Conservation (phyloP, 2,888 invertebrate species). For the Drosophila bunnanda region DNA sequence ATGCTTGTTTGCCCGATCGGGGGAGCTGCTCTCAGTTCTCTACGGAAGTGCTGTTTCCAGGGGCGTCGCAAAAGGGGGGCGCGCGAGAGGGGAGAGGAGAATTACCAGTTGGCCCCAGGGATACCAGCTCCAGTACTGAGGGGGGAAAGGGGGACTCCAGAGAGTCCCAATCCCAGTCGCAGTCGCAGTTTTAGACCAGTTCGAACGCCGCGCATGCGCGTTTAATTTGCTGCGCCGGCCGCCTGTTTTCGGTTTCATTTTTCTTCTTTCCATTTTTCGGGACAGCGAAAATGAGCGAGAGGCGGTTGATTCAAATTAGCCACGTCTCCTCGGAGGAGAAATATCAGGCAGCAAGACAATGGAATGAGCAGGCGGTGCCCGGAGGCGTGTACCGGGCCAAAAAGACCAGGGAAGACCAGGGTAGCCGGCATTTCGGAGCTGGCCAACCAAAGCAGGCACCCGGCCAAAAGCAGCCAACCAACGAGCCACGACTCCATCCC, state of each 20-base stretch:
- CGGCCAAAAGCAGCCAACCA: slow-evolving; percentile 31
- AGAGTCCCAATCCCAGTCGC: neutral
- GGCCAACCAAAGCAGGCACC: slow-evolving; percentile 43
- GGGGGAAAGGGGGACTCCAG: neutral
- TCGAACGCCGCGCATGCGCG: slow-evolving; percentile 72
- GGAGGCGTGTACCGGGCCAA: slow-evolving; percentile 74
- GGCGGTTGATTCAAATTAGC: slow-evolving; percentile 81
- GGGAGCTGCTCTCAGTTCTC: slow-evolving; percentile 34
- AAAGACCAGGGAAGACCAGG: slow-evolving; percentile 21
- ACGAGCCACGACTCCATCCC: slow-evolving; percentile 25
- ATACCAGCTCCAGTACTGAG: slow-evolving; percentile 8
- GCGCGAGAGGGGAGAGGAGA: no score
- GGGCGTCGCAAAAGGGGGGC: slow-evolving; percentile 27
- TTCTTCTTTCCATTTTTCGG: slow-evolving; percentile 52
- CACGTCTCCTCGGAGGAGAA: slow-evolving; percentile 68
- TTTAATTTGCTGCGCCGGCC: slow-evolving; percentile 65
- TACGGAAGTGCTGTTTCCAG: slow-evolving; percentile 69
- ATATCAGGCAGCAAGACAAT: slow-evolving; percentile 77
- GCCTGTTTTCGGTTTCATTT: slow-evolving; percentile 52
- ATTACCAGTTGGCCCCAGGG: slow-evolving; percentile 31
- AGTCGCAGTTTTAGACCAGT: slow-evolving; percentile 15
- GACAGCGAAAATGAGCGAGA: slow-evolving; percentile 80
- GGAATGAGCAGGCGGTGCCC: slow-evolving; percentile 77
- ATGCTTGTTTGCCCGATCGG: slow-evolving; percentile 64
- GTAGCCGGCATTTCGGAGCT: slow-evolving; percentile 36